These are phyloP conservation scores for Acholoe squamosa DNA, from an alignment of 2,888 invertebrate genomes.

Conservation along the genomic window DNA sequence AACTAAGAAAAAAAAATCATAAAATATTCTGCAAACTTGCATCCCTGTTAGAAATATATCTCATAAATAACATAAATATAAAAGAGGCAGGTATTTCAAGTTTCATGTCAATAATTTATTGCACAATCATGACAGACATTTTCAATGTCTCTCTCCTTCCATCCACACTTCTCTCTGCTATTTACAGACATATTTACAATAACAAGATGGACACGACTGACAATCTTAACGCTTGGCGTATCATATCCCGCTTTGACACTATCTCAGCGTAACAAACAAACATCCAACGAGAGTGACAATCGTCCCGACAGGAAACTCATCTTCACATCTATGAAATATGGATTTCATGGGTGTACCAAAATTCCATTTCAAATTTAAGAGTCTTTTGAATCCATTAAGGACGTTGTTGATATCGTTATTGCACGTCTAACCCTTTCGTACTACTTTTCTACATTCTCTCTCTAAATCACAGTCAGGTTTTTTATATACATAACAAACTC, in stretches of 20 bases:
- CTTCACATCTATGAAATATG: too few species aligned
- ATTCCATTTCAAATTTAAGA: neutral
- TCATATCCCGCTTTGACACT: neutral
- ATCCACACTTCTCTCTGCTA: neutral
- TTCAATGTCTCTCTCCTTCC: too few species aligned
- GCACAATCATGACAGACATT: neutral
- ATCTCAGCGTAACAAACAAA: neutral
- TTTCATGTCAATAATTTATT: neutral
- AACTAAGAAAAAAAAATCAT: too few species aligned
- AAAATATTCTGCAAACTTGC: too few species aligned
- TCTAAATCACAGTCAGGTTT: constrained; percentile 13
- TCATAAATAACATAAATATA: neutral
- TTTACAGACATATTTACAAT: neutral
- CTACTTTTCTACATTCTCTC: neutral
- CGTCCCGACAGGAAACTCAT: too few species aligned
- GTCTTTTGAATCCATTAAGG: neutral
- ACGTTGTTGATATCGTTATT: neutral
- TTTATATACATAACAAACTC: neutral
- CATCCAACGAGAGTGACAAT: neutral
- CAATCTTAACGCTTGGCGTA: neutral
- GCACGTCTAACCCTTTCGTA: constrained; percentile 1
- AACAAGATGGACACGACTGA: neutral
- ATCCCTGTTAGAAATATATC: too few species aligned
- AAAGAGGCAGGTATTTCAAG: neutral
- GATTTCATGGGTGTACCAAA: neutral